Evolutionary conservation across 2,113 vertebrate genomes (phyloP), one percentile per base, ranked within the genome.

Genomic region (Plectropomus leopardus): DNA sequence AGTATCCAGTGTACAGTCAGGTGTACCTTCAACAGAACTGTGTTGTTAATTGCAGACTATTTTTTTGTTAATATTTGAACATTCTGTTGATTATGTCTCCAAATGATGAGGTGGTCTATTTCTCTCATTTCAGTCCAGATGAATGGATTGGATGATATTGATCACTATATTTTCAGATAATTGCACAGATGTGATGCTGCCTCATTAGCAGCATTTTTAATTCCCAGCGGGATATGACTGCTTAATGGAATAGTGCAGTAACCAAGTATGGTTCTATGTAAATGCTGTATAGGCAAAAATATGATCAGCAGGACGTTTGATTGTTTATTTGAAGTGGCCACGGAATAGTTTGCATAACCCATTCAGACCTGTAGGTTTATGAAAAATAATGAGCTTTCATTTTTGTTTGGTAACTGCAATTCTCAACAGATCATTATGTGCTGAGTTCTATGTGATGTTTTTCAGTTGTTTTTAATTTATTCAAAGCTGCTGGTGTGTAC

Each of bases 401-500:
- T 45, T 65, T 5, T 44, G 0, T 55, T 32, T 21, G 5, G 6
- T 3, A 23, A n/a, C 14, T 23, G 15, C 5, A 24, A 14, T 21
- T 61, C 10, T 47, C 28, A 24, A 23, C 7, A 51, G n/a, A 34
- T 47, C 9, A 42, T 54, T 47, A 4, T 47, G 11, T 34, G n/a
- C 21, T 47, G 51, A 51, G 32, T 57, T n/a, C 40, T 34, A 50
- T 26, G 17, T 45, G 21, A 14, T 66, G 45, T 28, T 45, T 64
- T 64, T 24, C 14, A 28, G 7, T 26, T 66, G 26, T 66, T 65
- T 34, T 57, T 69, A 40, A 58, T 50, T n/a, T 26, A 26, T 58
- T 50, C 1, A 57, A n/a, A 66, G 21, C 30, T 67, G 60, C 67
- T 54, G 24, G 19, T 58, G 64, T 34, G 34, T 72, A 28, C 63